These are phyloP conservation scores for Lonchura striata DNA, from an alignment of 2,113 vertebrate genomes.

Conservation along the genomic window DNA sequence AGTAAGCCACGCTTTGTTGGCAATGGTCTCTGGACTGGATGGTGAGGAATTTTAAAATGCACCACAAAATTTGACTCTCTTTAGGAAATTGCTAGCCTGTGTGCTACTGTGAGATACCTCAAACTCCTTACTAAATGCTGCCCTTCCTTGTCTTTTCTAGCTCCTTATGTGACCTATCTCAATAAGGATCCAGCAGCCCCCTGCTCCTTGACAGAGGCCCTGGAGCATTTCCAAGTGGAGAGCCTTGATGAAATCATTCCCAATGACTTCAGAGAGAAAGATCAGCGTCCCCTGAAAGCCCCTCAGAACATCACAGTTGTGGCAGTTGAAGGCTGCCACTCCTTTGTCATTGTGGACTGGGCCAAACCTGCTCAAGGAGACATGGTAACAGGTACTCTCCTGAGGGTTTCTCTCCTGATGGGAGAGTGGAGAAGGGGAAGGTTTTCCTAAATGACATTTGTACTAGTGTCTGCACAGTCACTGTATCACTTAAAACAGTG, in stretches of 20 bases:
- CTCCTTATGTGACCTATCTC: constrained; percentile 95
- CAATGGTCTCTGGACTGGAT: not conserved
- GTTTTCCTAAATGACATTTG: not conserved
- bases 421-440: not conserved
- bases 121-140: not conserved
- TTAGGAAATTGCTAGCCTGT: not conserved
- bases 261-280: constrained; percentile 73
- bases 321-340: constrained; percentile 96
- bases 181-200: constrained; percentile 89
- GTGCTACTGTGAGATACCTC: not conserved
- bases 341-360: constrained; percentile 98
- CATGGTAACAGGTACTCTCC: constrained; percentile 87
- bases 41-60: not conserved
- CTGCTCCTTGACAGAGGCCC: constrained; percentile 93
- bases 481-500: not conserved
- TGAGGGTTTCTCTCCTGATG: not conserved
- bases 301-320: constrained; percentile 94
- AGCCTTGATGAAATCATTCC: constrained; percentile 86
- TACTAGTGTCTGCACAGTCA: not conserved
- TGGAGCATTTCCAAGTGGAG: constrained; percentile 96
- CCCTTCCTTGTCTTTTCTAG: constrained; percentile 67
- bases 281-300: constrained; percentile 76
- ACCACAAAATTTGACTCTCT: not conserved
- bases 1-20: not conserved
- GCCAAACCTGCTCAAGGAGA: constrained; percentile 84